Percentiles rank a stretch among this genome's conserved stretches.
These are phyloP conservation scores for Sphenodon punctatus DNA, from an alignment of 2,797 vertebrate genomes.

Conservation along the genomic window DNA sequence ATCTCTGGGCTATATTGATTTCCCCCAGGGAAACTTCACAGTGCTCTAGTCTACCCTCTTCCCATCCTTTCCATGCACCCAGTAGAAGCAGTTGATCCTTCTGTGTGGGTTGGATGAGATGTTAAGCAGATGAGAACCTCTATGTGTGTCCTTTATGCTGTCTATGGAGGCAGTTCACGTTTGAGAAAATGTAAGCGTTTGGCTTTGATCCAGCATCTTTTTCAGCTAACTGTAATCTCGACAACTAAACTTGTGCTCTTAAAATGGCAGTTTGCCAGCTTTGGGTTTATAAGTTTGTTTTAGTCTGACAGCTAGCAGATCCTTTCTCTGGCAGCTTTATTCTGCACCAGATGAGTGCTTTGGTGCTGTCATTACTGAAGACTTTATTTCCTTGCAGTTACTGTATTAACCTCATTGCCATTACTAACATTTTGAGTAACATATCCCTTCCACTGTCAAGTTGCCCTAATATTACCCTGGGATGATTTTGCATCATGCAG, in stretches of 20 bases:
- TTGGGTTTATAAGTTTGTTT: neutral
- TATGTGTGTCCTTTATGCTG: neutral
- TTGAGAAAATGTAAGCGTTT: neutral
- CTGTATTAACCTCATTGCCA: neutral
- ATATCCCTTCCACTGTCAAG: slow-evolving; percentile 11
- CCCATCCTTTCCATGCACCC: accelerated
- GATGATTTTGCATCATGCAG: slow-evolving; percentile 31
- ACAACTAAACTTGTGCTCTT: neutral
- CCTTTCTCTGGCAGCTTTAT: neutral
- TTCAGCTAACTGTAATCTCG: neutral
- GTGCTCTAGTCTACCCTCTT: accelerated
- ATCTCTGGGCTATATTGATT: neutral
- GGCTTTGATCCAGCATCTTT: accelerated
- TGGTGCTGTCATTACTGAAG: neutral
- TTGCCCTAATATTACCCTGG: neutral
- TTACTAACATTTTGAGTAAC: slow-evolving; percentile 43
- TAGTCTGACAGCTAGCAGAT: neutral
- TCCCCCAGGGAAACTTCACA: neutral
- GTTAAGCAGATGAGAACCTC: neutral
- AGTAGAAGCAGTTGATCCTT: neutral
- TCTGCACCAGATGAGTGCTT: neutral
- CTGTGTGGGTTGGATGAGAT: neutral
- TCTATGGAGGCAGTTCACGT: accelerated
- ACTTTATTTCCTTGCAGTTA: neutral
- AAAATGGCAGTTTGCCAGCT: accelerated